Base-by-base conservation (phyloP, 2,113 vertebrate genomes). In the Strix uralensis region DNA sequence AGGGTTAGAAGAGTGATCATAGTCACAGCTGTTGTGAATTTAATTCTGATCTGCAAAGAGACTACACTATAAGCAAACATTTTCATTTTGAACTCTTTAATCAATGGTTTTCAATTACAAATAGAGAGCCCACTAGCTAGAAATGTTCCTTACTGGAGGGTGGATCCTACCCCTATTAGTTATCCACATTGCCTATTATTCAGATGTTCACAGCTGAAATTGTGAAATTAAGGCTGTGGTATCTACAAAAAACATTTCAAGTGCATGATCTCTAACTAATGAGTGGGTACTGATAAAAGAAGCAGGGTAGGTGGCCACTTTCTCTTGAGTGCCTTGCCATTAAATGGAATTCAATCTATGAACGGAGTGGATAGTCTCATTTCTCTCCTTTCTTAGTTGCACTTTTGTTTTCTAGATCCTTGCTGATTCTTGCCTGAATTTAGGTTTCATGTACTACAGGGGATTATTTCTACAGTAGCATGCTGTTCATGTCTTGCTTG, bases 101-200 rank as follows among this genome's bases (percentile, higher is more conserved):
- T 93, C 63, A 93, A 74, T 88, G 40, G 52, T n/a, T 65, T 96
- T 93, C 74, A 75, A 47, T 92, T 91, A 67, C 57, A 82, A 90
- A 84, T 44, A 44, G 49, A 72, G 59, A 79, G 15, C 23, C 40
- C n/a, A 23, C 69, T 78, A 71, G 46, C 83, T 89, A 73, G 52
- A 70, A 93, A 36, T 0, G 1, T 65, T 88, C 63, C 34, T 86
- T 66, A 65, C 80, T 0, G 0, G 38, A 83, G 88, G 86, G 80
- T 36, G 81, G 30, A 58, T 78, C 72, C 63, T 81, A 23, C 26
- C 32, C 9, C 54, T 69, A 18, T 95, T 88, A 90, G 66, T 93
- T 88, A 95, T 52, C 42, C 25, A 7, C n/a, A 13, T 1, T 69
- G 46, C 59, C 36, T 85, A 0, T 59, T 90, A 66, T 54, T 86